Evolutionary conservation across 2,797 vertebrate species (phyloP).

Genomic region (Alauda arvensis): DNA sequence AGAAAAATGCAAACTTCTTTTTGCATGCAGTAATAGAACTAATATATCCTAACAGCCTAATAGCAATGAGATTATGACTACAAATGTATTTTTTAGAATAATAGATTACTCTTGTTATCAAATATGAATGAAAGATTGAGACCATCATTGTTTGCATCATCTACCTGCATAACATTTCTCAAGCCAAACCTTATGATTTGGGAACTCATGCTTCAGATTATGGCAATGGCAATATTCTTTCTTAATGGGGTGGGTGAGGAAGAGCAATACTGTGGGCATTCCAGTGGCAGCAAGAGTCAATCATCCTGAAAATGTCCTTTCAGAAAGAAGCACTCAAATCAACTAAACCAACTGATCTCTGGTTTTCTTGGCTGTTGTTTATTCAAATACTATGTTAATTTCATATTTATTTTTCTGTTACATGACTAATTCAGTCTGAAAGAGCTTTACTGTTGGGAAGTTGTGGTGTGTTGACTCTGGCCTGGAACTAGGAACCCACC

Average conservation of each 20-base stretch:
- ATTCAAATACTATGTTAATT: background rate
- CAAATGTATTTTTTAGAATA: constrained; percentile 18
- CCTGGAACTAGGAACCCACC: background rate
- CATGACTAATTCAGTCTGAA: background rate
- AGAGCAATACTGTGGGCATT: background rate
- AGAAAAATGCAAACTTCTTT: background rate
- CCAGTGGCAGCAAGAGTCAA: background rate
- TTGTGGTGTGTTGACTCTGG: background rate
- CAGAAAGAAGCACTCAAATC: background rate
- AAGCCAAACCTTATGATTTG: background rate
- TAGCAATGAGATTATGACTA: constrained; percentile 1
- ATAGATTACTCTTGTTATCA: constrained; percentile 31
- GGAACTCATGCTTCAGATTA: background rate
- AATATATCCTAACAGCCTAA: background rate
- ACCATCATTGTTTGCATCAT: constrained; percentile 9
- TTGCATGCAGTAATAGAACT: background rate
- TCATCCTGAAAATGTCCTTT: constrained; percentile 17
- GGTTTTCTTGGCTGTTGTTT: background rate
- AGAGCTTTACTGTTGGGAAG: background rate
- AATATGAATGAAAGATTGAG: constrained; percentile 49
- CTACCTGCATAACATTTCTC: background rate
- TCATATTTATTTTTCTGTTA: background rate
- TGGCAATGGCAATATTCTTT: constrained; percentile 17
- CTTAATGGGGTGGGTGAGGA: background rate
- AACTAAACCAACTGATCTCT: background rate